A percentile compares a stretch with the other conserved stretches of the same genome.
These are phyloP conservation scores for Galendromus occidentalis DNA, from an alignment of 1,140 invertebrate genomes.

Conservation along the genomic window DNA sequence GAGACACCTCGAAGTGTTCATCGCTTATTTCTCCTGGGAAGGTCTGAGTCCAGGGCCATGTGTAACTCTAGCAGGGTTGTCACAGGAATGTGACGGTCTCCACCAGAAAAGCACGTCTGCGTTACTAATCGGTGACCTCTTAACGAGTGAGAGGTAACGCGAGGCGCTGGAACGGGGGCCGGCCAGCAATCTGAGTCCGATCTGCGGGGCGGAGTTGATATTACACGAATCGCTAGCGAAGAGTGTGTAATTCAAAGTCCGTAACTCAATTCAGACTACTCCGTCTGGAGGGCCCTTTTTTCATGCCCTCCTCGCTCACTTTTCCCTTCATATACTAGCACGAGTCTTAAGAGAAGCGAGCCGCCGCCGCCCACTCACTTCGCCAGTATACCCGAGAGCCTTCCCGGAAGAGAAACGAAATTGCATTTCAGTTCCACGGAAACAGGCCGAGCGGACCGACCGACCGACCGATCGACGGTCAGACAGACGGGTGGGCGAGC, in stretches of 20 bases:
- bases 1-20: background rate
- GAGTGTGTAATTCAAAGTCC: too few relatives aligned
- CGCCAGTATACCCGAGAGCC: too few relatives aligned
- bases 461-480: too few relatives aligned
- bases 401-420: too few relatives aligned
- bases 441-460: too few relatives aligned
- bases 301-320: too few relatives aligned
- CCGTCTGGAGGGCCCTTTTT: background rate
- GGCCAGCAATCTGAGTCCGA: conserved; percentile 3
- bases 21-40: background rate
- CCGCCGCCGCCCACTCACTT: too few relatives aligned
- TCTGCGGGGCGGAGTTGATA: background rate
- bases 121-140: background rate
- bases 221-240: background rate
- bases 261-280: conserved; percentile 12
- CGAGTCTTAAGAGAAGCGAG: too few relatives aligned
- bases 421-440: too few relatives aligned
- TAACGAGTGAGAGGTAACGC: background rate
- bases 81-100: conserved; percentile 8
- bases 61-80: background rate
- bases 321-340: too few relatives aligned
- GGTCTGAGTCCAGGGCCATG: conserved; percentile 8
- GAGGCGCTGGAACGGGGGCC: conserved; percentile 3
- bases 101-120: background rate
- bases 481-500: too few relatives aligned